A percentile compares a stretch with the other conserved stretches of the same genome.
These are phyloP conservation scores for Miichthys miiuy DNA, from an alignment of 2,797 vertebrate genomes.

Conservation along the genomic window DNA sequence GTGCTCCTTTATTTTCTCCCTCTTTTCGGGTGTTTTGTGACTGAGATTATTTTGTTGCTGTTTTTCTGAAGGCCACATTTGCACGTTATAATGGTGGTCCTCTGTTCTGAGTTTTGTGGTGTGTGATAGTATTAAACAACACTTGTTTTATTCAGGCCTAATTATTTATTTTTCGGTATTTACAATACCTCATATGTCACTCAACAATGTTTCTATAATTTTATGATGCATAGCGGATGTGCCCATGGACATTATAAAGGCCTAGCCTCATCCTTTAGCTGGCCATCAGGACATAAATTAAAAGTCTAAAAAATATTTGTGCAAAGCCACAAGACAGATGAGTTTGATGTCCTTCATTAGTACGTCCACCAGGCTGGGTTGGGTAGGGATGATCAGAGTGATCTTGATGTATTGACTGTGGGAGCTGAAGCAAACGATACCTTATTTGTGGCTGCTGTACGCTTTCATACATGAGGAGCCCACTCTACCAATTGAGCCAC, in stretches of 20 bases:
- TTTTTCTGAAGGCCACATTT: slow-evolving; percentile 66
- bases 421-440: too few species aligned
- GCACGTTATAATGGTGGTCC: slow-evolving; percentile 38
- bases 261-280: slow-evolving; percentile 41
- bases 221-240: slow-evolving; percentile 22
- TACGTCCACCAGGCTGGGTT: too few species aligned
- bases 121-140: slow-evolving; percentile 11
- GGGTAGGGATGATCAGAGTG: too few species aligned
- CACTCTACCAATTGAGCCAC: too few species aligned
- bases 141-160: slow-evolving; percentile 25
- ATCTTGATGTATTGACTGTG: too few species aligned
- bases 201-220: slow-evolving; percentile 13
- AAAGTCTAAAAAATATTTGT: slow-evolving; percentile 33
- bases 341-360: too few species aligned
- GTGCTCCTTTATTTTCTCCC: slow-evolving; percentile 60
- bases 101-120: slow-evolving; percentile 31
- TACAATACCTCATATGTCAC: neutral
- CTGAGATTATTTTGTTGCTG: slow-evolving; percentile 61
- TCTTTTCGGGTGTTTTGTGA: slow-evolving; percentile 59
- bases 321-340: neutral
- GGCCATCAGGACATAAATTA: slow-evolving; percentile 58
- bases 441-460: too few species aligned
- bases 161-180: slow-evolving; percentile 22
- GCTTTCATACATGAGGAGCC: too few species aligned
- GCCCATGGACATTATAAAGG: slow-evolving; percentile 26